phyloP scores from a whole-genome alignment of 2,888 invertebrate species.

The Rhopalosiphum nymphaeae region DNA sequence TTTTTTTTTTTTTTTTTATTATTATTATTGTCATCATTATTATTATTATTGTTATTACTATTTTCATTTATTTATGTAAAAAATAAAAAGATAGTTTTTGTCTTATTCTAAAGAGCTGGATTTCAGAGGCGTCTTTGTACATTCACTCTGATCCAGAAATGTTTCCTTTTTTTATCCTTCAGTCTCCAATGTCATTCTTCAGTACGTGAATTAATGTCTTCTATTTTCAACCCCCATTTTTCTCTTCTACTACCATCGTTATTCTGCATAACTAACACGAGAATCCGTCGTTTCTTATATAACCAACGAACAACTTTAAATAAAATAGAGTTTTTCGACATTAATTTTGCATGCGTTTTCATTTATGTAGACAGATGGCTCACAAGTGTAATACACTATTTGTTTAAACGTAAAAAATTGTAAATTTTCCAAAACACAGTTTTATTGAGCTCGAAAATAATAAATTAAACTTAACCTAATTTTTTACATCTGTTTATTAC shows the following conservation, averaged over 20 bases:
- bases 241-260: neutral
- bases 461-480: neutral
- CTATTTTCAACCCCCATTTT: constrained; percentile 37
- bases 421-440: neutral
- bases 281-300: neutral
- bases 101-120: constrained; percentile 34
- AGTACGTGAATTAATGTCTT: constrained; percentile 27
- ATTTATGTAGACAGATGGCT: constrained; percentile 25
- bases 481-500: neutral
- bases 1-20: neutral
- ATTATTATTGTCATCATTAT: neutral
- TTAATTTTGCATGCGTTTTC: constrained; percentile 14
- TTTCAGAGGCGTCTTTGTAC: constrained; percentile 12
- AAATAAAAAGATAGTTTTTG: constrained; percentile 23
- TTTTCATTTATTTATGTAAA: constrained; percentile 9
- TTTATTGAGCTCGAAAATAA: neutral
- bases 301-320: constrained; percentile 3
- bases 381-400: neutral
- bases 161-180: constrained; percentile 35
- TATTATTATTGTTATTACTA: neutral
- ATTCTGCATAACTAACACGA: constrained; percentile 37
- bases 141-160: constrained; percentile 11
- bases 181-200: constrained; percentile 17
- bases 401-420: neutral
- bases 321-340: constrained; percentile 6